Conservation (phyloP, 2,797 vertebrate species). For the Squalus acanthias region DNA sequence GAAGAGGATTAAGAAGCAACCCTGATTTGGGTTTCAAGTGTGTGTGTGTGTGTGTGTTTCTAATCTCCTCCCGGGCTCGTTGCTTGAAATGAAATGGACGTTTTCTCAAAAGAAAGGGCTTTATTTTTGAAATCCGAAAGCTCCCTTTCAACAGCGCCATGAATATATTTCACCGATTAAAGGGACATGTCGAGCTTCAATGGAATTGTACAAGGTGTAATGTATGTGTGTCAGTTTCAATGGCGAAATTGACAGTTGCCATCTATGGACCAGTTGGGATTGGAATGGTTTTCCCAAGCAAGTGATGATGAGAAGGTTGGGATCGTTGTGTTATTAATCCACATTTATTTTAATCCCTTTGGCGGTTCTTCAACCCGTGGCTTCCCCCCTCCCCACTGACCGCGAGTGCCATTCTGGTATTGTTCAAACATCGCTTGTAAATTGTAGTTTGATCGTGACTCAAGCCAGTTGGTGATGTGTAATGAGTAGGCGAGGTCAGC, state of each 20-base stretch:
- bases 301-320: neutral
- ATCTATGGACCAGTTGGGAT: neutral
- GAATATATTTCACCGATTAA: neutral
- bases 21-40: neutral
- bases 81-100: neutral
- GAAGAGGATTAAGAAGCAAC: neutral
- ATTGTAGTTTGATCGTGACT: neutral
- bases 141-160: neutral
- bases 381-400: neutral
- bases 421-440: neutral
- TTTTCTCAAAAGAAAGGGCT: neutral
- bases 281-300: neutral
- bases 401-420: neutral
- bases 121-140: neutral
- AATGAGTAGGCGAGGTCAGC: neutral
- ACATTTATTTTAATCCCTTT: neutral
- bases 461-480: neutral
- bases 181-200: neutral
- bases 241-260: neutral
- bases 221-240: neutral
- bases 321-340: neutral
- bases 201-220: neutral
- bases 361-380: no score
- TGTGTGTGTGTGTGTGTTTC: neutral
- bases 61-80: neutral